Percentiles rank a stretch among this genome's conserved stretches.
Evolutionary conservation across 2,797 vertebrate species (phyloP).

Genomic region (Anguilla pacifica): DNA sequence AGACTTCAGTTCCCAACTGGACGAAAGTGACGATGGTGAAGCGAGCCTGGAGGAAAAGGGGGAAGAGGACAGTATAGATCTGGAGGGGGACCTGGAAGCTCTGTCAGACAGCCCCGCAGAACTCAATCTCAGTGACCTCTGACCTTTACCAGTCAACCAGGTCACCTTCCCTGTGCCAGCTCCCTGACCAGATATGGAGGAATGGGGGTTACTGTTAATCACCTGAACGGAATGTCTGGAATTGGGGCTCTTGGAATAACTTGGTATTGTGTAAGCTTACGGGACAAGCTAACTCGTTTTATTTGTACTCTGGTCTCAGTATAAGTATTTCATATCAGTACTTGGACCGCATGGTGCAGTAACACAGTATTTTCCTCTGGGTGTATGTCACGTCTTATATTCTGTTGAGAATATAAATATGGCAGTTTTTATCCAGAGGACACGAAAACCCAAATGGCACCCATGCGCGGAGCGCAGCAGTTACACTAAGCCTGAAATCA

Average conservation of each 20-base stretch:
- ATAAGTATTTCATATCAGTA: neutral
- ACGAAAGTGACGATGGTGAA: constrained; percentile 57
- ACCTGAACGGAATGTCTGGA: neutral
- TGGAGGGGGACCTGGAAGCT: constrained; percentile 48
- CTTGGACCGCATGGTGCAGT: neutral
- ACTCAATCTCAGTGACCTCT: constrained; percentile 76
- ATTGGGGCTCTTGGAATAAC: neutral
- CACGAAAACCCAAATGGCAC: neutral
- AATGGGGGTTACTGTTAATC: neutral
- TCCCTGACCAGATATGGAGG: neutral
- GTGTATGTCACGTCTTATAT: neutral
- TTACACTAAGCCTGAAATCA: neutral
- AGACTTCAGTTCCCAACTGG: constrained; percentile 56
- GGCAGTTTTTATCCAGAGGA: neutral
- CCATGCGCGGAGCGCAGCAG: neutral
- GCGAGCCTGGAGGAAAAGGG: constrained; percentile 59
- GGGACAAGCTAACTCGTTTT: neutral
- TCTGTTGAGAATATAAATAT: neutral
- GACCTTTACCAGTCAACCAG: constrained; percentile 38
- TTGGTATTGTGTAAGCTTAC: neutral
- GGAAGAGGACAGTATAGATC: constrained; percentile 45
- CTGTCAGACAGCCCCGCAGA: constrained; percentile 67
- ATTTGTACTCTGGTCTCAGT: neutral
- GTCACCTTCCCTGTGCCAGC: neutral
- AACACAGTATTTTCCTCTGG: constrained; percentile 1